Conservation (phyloP, 2,797 vertebrate genomes). For the Eremophila alpestris region DNA sequence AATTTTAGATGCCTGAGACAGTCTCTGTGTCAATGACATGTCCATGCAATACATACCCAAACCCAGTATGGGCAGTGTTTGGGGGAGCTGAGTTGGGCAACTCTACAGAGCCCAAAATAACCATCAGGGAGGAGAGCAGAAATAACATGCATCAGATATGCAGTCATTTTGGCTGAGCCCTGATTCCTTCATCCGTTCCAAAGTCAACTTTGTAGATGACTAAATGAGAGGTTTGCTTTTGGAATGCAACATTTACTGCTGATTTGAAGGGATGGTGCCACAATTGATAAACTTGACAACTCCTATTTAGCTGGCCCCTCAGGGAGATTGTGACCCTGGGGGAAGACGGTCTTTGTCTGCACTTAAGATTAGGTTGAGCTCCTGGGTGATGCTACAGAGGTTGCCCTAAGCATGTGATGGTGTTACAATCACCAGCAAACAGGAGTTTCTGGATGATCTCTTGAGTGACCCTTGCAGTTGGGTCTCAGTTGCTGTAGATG, state of each 20-base stretch:
- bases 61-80: neutral
- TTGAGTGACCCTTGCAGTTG: neutral
- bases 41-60: neutral
- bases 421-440: neutral
- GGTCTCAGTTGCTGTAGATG: neutral
- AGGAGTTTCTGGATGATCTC: neutral
- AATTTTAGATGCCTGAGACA: neutral
- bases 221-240: neutral
- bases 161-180: neutral
- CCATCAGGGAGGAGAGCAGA: neutral
- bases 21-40: neutral
- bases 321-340: neutral
- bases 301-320: neutral
- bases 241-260: neutral
- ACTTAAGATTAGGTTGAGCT: neutral
- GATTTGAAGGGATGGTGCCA: neutral
- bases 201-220: neutral
- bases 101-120: neutral
- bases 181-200: neutral
- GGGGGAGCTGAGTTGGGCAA: neutral
- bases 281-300: neutral
- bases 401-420: neutral
- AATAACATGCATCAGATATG: neutral
- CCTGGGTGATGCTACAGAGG: neutral
- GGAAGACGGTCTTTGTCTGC: accelerated